These are phyloP conservation scores for Ennomos fuscantarius DNA, from an alignment of 2,888 invertebrate genomes.

Conservation along the genomic window DNA sequence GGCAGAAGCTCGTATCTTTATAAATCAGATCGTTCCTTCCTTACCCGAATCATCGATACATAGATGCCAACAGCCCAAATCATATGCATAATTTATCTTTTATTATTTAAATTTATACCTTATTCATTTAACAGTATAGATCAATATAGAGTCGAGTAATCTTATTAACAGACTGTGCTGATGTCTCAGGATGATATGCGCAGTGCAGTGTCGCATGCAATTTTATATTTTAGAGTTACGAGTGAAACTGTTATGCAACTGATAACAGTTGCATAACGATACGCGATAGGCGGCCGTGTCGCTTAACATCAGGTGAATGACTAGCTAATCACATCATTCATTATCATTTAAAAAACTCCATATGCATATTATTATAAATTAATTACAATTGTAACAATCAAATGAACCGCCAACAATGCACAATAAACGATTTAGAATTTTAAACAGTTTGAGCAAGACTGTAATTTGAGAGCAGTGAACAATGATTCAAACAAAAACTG, in stretches of 20 bases:
- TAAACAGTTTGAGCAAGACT: neutral
- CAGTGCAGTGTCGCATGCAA: too few species aligned
- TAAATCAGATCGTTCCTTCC: constrained; percentile 1
- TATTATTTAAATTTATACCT: constrained; percentile 13
- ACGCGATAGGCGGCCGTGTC: too few species aligned
- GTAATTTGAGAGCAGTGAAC: constrained; percentile 18
- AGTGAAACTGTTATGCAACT: too few species aligned
- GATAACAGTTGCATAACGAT: too few species aligned
- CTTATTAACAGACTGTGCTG: too few species aligned
- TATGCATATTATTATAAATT: neutral
- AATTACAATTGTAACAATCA: constrained; percentile 6
- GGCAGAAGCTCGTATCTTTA: too few species aligned
- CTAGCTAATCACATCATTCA: too few species aligned
- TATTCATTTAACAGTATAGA: too few species aligned
- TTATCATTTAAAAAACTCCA: constrained; percentile 7
- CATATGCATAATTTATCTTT: constrained; percentile 5
- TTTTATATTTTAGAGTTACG: too few species aligned
- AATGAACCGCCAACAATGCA: constrained; percentile 6
- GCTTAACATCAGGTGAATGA: too few species aligned
- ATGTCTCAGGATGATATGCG: too few species aligned
- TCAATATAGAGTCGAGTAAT: too few species aligned
- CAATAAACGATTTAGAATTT: constrained; percentile 7
- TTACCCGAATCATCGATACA: constrained; percentile 11
- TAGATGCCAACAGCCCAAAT: constrained; percentile 19
- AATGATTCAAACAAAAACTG: constrained; percentile 25